A percentile compares a stretch with the other conserved stretches of the same genome.
Evolutionary conservation across 2,888 invertebrate species (phyloP).

Genomic region (Timema cristinae): DNA sequence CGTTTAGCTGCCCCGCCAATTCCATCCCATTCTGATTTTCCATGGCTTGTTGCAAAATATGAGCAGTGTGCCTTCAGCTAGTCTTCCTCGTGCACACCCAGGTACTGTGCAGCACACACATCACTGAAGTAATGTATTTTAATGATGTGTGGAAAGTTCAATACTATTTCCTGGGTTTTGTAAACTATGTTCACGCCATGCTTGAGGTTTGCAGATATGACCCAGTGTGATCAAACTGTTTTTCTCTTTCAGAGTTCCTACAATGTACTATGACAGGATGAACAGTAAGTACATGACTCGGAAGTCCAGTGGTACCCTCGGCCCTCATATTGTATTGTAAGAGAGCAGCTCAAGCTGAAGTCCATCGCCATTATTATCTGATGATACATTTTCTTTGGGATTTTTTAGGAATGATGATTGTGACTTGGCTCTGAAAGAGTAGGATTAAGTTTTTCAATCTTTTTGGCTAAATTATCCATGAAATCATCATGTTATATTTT

Average conservation of each 20-base stretch:
- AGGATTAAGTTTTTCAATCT: neutral
- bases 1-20: neutral
- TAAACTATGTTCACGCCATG: neutral
- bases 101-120: neutral
- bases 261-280: neutral
- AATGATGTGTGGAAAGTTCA: neutral
- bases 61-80: neutral
- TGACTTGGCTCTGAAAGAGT: neutral
- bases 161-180: neutral
- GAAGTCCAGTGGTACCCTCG: neutral
- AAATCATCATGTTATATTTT: neutral
- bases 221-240: neutral
- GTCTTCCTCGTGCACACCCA: neutral
- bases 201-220: neutral
- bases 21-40: constrained; percentile 6
- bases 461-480: neutral
- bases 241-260: neutral
- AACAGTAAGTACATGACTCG: neutral
- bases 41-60: constrained; percentile 4
- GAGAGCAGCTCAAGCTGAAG: neutral
- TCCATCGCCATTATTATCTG: neutral
- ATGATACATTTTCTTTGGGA: neutral
- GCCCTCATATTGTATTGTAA: neutral
- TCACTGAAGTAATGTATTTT: constrained; percentile 6
- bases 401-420: constrained; percentile 8